These are phyloP conservation scores for Rhombomys opimus DNA, from an alignment of 2,113 vertebrate species.

Conservation along the genomic window DNA sequence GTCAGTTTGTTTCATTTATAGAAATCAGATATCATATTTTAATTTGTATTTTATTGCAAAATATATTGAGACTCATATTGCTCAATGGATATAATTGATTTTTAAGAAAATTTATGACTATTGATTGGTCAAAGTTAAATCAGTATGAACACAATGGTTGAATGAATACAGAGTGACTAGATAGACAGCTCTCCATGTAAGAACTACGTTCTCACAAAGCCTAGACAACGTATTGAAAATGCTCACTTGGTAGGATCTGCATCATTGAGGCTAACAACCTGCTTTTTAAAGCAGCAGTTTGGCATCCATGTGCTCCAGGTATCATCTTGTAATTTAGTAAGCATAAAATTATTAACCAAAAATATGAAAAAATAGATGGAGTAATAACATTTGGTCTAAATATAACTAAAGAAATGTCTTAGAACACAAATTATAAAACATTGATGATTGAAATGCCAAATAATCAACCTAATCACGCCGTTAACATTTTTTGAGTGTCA, in stretches of 20 bases:
- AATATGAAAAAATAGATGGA: not conserved
- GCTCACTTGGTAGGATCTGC: too few species aligned
- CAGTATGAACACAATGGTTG: not conserved
- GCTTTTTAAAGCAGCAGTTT: not conserved
- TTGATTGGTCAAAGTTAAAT: not conserved
- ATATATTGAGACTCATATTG: not conserved
- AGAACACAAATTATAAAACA: not conserved
- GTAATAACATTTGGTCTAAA: not conserved
- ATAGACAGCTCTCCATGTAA: not conserved
- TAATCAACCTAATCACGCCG: not conserved
- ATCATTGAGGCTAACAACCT: not conserved
- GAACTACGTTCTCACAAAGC: not conserved
- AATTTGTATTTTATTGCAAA: not conserved
- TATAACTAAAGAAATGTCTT: not conserved
- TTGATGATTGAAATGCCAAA: not conserved
- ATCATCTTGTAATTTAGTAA: not conserved
- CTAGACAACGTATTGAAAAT: not conserved
- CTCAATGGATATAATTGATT: not conserved
- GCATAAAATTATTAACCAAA: not conserved
- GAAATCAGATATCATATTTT: not conserved
- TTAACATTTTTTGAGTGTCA: not conserved
- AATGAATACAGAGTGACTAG: fast-evolving
- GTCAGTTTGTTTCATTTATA: not conserved
- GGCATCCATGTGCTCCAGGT: not conserved
- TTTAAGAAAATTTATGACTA: not conserved